phyloP scores from a whole-genome alignment of 1,140 invertebrate species.

The Harlomillsia oculata region DNA sequence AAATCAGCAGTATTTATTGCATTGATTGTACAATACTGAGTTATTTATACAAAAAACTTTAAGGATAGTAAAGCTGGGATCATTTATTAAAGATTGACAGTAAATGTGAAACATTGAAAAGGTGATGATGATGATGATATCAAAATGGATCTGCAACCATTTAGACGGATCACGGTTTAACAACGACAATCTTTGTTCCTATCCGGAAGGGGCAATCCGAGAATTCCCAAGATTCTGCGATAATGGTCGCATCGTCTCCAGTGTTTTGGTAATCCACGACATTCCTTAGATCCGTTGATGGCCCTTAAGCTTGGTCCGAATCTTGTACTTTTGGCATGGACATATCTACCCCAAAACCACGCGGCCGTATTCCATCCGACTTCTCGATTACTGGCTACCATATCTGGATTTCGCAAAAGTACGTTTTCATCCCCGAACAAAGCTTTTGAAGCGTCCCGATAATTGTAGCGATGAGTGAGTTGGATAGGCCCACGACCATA shows the following conservation, averaged over 20 bases:
- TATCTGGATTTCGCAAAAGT: slow-evolving; percentile 14
- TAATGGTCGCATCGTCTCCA: slow-evolving; percentile 9
- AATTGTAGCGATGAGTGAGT: slow-evolving; percentile 21
- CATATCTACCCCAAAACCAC: slow-evolving; percentile 23
- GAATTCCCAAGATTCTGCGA: not conserved
- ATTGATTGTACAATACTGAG: too few relatives aligned
- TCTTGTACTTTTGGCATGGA: slow-evolving; percentile 3
- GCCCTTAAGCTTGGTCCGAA: slow-evolving; percentile 14
- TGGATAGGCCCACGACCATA: slow-evolving; percentile 27
- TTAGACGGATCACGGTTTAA: too few relatives aligned
- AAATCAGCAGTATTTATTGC: too few relatives aligned
- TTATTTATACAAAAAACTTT: too few relatives aligned
- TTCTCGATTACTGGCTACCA: slow-evolving; percentile 9
- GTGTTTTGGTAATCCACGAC: slow-evolving; percentile 10
- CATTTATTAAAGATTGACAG: too few relatives aligned
- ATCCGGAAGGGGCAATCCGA: slow-evolving; percentile 2
- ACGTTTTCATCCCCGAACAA: slow-evolving; percentile 11
- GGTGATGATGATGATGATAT: too few relatives aligned
- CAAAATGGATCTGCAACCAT: too few relatives aligned
- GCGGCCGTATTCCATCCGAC: slow-evolving; percentile 17
- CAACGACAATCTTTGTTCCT: slow-evolving; percentile 13
- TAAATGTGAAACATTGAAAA: too few relatives aligned
- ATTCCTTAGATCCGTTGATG: slow-evolving; percentile 21
- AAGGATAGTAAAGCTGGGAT: too few relatives aligned
- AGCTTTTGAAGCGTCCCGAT: slow-evolving; percentile 9